Percentiles rank a stretch among this genome's conserved stretches.
These are phyloP conservation scores for Leptopilina syphax DNA, from an alignment of 2,888 invertebrate genomes.

Conservation along the genomic window DNA sequence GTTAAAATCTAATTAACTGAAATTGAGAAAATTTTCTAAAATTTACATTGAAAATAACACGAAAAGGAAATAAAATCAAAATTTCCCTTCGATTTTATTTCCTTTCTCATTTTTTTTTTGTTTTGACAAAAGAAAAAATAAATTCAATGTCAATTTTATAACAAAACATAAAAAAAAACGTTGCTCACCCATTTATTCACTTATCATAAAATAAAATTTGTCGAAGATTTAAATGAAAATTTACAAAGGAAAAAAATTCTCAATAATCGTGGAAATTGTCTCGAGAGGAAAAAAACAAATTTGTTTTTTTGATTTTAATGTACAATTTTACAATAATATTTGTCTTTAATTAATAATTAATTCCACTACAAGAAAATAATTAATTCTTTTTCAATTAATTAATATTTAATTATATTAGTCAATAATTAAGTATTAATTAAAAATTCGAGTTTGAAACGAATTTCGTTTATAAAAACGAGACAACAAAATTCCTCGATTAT, in stretches of 20 bases:
- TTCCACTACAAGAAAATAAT: too few relatives aligned
- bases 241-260: background rate
- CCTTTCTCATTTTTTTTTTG: background rate
- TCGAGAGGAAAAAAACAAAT: background rate
- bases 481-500: background rate
- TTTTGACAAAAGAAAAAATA: background rate
- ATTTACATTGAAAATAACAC: background rate
- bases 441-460: too few relatives aligned
- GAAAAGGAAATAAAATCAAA: slow-evolving; percentile 4
- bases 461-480: too few relatives aligned
- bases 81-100: background rate
- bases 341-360: too few relatives aligned
- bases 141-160: background rate
- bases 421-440: too few relatives aligned
- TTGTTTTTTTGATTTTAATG: too few relatives aligned
- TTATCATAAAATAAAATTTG: background rate
- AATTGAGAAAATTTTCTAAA: background rate
- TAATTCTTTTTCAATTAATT: too few relatives aligned
- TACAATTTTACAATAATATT: too few relatives aligned
- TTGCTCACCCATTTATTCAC: background rate
- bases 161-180: background rate
- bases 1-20: background rate
- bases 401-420: too few relatives aligned
- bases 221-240: background rate
- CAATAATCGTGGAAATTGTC: background rate